A percentile compares a stretch with the other conserved stretches of the same genome.
These are phyloP conservation scores for Trachemys scripta DNA, from an alignment of 2,113 vertebrate genomes.

Conservation along the genomic window DNA sequence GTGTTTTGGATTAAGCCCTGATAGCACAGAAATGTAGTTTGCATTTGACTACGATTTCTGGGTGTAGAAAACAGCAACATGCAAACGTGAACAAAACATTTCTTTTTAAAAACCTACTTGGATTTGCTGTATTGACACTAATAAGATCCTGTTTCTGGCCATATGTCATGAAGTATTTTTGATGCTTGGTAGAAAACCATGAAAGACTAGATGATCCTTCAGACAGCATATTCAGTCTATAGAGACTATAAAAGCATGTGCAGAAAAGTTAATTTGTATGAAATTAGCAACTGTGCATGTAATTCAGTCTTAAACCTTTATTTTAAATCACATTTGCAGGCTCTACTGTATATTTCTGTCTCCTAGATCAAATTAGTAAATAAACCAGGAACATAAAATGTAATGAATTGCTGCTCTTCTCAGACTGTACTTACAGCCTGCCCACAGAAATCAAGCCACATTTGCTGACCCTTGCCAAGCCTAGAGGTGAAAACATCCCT, in stretches of 20 bases:
- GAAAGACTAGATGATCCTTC: not conserved
- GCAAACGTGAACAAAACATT: not conserved
- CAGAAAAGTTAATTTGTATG: constrained; percentile 1
- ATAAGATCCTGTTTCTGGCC: not conserved
- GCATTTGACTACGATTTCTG: not conserved
- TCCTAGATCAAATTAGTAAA: constrained; percentile 25
- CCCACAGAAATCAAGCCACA: not conserved
- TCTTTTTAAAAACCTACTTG: not conserved
- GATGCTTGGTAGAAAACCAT: not conserved
- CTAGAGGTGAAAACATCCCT: constrained; percentile 13
- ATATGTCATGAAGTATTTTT: not conserved
- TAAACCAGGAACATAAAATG: constrained; percentile 14
- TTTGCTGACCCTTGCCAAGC: not conserved
- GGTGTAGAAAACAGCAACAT: not conserved
- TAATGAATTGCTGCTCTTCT: constrained; percentile 39
- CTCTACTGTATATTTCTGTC: not conserved
- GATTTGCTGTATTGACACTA: not conserved
- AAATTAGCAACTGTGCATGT: not conserved
- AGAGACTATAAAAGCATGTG: not conserved
- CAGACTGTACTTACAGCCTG: not conserved
- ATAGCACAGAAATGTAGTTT: not conserved
- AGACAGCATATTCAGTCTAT: not conserved
- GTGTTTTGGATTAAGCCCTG: not conserved
- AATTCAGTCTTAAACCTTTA: not conserved
- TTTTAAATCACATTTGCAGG: constrained; percentile 2